phyloP scores from a whole-genome alignment of 2,888 invertebrate species.

The Operophtera brumata region DNA sequence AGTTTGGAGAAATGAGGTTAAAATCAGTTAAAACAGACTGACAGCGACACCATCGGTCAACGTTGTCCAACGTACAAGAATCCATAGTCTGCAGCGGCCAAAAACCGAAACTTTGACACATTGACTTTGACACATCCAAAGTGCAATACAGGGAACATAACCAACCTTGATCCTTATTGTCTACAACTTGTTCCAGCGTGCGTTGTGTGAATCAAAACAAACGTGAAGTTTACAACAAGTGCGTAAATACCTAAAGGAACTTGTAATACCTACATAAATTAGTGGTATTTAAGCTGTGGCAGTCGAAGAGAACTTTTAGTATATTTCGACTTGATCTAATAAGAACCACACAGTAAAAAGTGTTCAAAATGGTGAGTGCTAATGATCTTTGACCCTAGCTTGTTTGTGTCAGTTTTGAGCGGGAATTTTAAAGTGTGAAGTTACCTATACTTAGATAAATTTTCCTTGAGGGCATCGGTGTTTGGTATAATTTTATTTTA shows the following conservation, averaged over 20 bases:
- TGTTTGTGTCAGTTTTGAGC: neutral
- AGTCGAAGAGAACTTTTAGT: neutral
- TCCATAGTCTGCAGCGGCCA: too few species aligned
- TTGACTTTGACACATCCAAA: too few species aligned
- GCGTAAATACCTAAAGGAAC: neutral
- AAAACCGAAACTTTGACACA: too few species aligned
- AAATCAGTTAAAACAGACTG: too few species aligned
- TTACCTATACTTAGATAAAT: too few species aligned
- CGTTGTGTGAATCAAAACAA: neutral
- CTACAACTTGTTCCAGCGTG: neutral
- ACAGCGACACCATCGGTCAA: too few species aligned
- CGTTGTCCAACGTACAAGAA: too few species aligned
- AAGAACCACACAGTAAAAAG: neutral
- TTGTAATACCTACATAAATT: neutral
- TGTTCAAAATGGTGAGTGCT: constrained; percentile 4
- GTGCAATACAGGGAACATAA: too few species aligned
- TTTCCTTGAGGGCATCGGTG: neutral
- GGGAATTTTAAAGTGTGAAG: constrained; percentile 6
- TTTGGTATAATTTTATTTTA: neutral
- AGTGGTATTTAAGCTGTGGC: neutral
- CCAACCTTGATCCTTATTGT: too few species aligned
- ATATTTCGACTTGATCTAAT: neutral
- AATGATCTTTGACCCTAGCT: constrained; percentile 4
- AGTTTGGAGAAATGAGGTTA: too few species aligned
- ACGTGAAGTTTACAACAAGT: constrained; percentile 1